Evolutionary conservation across 2,888 invertebrate genomes (phyloP).

Genomic region (Sylvicola cinctus): DNA sequence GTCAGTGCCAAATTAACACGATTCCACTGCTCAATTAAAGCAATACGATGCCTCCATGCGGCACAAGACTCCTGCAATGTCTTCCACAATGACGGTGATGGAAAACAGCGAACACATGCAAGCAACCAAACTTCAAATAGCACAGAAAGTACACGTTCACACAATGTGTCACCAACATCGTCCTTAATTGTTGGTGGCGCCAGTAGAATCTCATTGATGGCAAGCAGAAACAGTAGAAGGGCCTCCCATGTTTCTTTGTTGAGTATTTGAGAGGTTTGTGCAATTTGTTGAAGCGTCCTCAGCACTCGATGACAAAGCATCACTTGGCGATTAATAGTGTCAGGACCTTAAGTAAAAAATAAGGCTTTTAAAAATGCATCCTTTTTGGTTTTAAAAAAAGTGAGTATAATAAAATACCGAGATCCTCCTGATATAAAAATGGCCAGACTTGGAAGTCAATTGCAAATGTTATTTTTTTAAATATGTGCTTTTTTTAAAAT

Average conservation of each 20-base stretch:
- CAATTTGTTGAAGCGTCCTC: slow-evolving; percentile 61
- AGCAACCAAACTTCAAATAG: slow-evolving; percentile 63
- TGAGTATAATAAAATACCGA: too few species aligned
- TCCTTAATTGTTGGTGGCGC: slow-evolving; percentile 87
- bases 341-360: slow-evolving; percentile 38
- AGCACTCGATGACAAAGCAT: slow-evolving; percentile 82
- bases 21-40: slow-evolving; percentile 88
- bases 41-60: slow-evolving; percentile 85
- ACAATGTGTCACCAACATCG: slow-evolving; percentile 86
- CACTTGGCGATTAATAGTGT: slow-evolving; percentile 82
- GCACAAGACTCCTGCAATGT: slow-evolving; percentile 81
- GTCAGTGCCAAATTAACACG: slow-evolving; percentile 79
- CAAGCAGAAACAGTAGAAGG: slow-evolving; percentile 64
- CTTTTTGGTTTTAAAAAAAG: too few species aligned
- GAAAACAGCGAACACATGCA: slow-evolving; percentile 57
- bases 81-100: slow-evolving; percentile 89
- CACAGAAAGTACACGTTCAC: slow-evolving; percentile 82
- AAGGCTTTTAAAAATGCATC: too few species aligned
- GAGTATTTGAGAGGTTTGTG: slow-evolving; percentile 50
- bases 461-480: slow-evolving; percentile 1
- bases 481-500: slow-evolving; percentile 7
- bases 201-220: slow-evolving; percentile 76
- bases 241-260: slow-evolving; percentile 83
- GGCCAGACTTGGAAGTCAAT: slow-evolving; percentile 62
- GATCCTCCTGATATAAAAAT: slow-evolving; percentile 70